These are phyloP conservation scores for Monochamus saltuarius DNA, from an alignment of 1,140 invertebrate species.

Conservation along the genomic window DNA sequence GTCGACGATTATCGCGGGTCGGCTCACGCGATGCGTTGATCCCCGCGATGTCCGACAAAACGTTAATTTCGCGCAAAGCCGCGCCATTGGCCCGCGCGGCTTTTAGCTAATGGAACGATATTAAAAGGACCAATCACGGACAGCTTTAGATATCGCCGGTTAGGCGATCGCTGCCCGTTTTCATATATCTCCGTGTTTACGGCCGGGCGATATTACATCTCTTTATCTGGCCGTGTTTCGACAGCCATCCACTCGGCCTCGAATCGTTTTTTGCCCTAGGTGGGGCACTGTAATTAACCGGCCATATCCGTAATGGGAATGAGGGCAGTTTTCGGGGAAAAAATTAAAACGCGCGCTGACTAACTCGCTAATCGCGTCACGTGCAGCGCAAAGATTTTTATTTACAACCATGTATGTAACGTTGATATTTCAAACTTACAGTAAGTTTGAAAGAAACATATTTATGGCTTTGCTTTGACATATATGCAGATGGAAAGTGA, in stretches of 20 bases:
- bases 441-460: too few relatives aligned
- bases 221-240: slow-evolving; percentile 3
- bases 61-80: slow-evolving; percentile 4
- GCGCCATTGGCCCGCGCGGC: slow-evolving; percentile 8
- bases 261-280: too few relatives aligned
- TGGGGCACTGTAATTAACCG: too few relatives aligned
- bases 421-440: too few relatives aligned
- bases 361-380: too few relatives aligned
- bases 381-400: too few relatives aligned
- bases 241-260: too few relatives aligned
- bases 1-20: slow-evolving; percentile 30
- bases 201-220: slow-evolving; percentile 8
- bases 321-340: background rate
- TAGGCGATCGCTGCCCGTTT: background rate
- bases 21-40: slow-evolving; percentile 23
- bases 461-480: too few relatives aligned
- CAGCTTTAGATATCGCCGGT: slow-evolving; percentile 11
- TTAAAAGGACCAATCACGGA: slow-evolving; percentile 15
- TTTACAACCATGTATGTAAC: too few relatives aligned
- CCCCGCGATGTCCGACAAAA: slow-evolving; percentile 12
- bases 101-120: slow-evolving; percentile 20
- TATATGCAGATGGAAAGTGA: too few relatives aligned
- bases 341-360: slow-evolving; percentile 14
- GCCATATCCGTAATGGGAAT: too few relatives aligned
- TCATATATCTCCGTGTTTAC: slow-evolving; percentile 4